These are phyloP conservation scores for Lerema accius DNA, from an alignment of 1,140 invertebrate genomes.

Conservation along the genomic window DNA sequence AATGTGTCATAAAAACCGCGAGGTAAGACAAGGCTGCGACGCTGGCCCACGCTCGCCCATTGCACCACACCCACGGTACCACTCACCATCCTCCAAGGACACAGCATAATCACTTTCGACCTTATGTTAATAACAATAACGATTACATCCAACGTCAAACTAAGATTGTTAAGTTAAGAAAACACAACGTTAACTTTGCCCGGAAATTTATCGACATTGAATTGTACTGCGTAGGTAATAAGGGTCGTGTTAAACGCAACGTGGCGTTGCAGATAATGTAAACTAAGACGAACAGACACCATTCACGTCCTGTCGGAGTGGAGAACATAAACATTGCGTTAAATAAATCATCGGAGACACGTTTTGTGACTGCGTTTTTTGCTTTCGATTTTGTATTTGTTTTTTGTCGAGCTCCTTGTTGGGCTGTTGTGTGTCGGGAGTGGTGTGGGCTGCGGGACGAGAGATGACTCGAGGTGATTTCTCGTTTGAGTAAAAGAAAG, in stretches of 20 bases:
- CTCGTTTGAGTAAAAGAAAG: not conserved
- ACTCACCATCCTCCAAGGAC: conserved; percentile 1
- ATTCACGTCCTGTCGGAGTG: conserved; percentile 52
- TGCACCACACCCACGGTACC: conserved; percentile 48
- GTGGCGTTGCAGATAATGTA: conserved; percentile 45
- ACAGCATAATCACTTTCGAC: conserved; percentile 13
- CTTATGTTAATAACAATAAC: conserved; percentile 23
- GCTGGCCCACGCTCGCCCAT: conserved; percentile 51
- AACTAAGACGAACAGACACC: conserved; percentile 53
- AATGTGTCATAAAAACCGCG: conserved; percentile 39
- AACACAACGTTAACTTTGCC: conserved; percentile 12
- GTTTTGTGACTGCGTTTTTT: conserved; percentile 59
- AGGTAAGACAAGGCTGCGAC: conserved; percentile 48
- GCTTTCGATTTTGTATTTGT: conserved; percentile 49
- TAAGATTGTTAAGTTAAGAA: conserved; percentile 37
- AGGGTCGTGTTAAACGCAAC: conserved; percentile 11
- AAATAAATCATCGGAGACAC: conserved; percentile 71
- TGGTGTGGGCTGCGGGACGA: not conserved
- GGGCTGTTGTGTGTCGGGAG: not conserved
- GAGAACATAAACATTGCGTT: conserved; percentile 61
- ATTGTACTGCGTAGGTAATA: conserved; percentile 13
- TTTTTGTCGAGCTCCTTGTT: conserved; percentile 31
- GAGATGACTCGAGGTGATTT: not conserved
- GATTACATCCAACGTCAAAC: conserved; percentile 2
- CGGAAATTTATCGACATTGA: conserved; percentile 12